Evolutionary conservation across 2,888 invertebrate genomes (phyloP).

Genomic region (Ophioninae sp.): DNA sequence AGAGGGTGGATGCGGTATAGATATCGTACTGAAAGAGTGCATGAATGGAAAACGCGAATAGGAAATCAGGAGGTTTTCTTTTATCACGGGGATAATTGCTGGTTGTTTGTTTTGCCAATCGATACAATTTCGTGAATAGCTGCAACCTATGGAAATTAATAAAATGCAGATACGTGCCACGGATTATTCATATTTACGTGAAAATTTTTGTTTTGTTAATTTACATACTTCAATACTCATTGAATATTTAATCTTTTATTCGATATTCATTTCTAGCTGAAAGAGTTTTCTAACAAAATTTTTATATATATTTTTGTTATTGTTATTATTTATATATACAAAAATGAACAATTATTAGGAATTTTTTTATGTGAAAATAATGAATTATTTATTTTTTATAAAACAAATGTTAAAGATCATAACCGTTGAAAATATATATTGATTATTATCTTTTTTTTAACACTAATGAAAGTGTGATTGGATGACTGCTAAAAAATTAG

Average conservation of each 20-base stretch:
- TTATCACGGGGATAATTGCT: constrained; percentile 43
- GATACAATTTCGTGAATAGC: constrained; percentile 22
- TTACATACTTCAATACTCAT: not conserved
- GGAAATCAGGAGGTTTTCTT: constrained; percentile 22
- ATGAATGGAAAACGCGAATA: not conserved
- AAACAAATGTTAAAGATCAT: too few species aligned
- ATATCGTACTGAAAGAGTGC: not conserved
- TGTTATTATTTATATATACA: too few species aligned
- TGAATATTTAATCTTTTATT: not conserved
- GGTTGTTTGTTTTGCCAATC: constrained; percentile 24
- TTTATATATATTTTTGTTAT: too few species aligned
- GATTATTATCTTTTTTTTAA: too few species aligned
- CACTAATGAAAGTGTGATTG: too few species aligned
- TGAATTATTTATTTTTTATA: too few species aligned
- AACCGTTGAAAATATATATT: too few species aligned
- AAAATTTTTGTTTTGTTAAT: not conserved
- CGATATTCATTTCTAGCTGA: not conserved
- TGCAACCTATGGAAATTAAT: not conserved
- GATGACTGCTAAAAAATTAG: too few species aligned
- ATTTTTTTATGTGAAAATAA: too few species aligned
- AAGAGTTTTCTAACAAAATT: too few species aligned
- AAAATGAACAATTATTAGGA: too few species aligned
- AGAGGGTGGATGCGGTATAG: constrained; percentile 6
- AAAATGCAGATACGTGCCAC: not conserved
- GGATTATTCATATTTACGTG: not conserved